Evolutionary conservation across 2,797 vertebrate genomes (phyloP).

Genomic region (Danio aesculapii): DNA sequence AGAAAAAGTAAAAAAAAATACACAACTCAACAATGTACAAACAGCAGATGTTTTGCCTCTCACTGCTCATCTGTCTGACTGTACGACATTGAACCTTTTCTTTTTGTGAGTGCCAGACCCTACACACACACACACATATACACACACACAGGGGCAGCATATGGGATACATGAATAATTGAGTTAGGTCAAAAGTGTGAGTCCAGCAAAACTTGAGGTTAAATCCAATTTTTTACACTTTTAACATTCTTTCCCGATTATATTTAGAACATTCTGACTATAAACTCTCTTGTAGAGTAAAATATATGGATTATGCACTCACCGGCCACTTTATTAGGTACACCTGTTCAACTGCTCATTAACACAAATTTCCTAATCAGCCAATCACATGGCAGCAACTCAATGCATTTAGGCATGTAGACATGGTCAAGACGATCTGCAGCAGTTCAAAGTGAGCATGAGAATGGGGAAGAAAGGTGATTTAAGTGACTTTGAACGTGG

Average conservation of each 20-base stretch:
- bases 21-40: too few relatives aligned
- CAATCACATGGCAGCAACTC: too few relatives aligned
- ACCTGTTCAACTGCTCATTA: too few relatives aligned
- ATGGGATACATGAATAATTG: conserved; percentile 82
- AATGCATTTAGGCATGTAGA: too few relatives aligned
- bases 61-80: conserved; percentile 68
- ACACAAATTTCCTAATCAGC: too few relatives aligned
- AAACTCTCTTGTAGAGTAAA: not conserved
- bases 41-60: conserved; percentile 38
- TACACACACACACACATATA: conserved; percentile 53
- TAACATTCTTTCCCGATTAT: conserved; percentile 20
- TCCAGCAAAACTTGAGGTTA: conserved; percentile 26
- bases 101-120: conserved; percentile 74
- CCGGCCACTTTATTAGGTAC: too few relatives aligned
- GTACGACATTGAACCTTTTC: conserved; percentile 68
- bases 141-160: conserved; percentile 67
- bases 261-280: not conserved
- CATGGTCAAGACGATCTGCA: too few relatives aligned
- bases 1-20: too few relatives aligned
- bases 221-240: conserved; percentile 38
- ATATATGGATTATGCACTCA: not conserved
- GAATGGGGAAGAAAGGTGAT: too few relatives aligned
- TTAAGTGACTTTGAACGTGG: too few relatives aligned
- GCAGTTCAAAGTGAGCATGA: too few relatives aligned
- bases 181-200: conserved; percentile 79